phyloP scores from a whole-genome alignment of 2,113 vertebrate species.

The Ictidomys tridecemlineatus region DNA sequence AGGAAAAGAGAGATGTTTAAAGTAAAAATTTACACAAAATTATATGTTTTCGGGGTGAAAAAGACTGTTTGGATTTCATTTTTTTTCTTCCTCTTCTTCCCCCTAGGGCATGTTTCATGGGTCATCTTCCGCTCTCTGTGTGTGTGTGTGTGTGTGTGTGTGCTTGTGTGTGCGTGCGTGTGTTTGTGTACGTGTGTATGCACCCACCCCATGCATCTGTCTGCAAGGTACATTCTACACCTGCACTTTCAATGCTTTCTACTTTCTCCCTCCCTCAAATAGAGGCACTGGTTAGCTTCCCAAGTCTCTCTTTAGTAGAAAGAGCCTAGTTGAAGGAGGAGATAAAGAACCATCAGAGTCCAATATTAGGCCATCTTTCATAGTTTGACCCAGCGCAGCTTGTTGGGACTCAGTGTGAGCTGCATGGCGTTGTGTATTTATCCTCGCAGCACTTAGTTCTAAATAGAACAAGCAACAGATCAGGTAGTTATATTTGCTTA shows the following conservation, averaged over 20 bases:
- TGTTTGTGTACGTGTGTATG: not conserved
- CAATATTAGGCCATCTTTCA: not conserved
- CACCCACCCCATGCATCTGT: not conserved
- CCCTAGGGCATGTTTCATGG: constrained; percentile 82
- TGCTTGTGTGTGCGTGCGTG: not conserved
- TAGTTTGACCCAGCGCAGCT: not conserved
- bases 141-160: not conserved
- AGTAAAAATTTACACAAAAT: constrained; percentile 99
- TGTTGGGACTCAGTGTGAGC: not conserved
- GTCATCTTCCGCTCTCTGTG: constrained; percentile 53
- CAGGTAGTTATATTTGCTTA: constrained; percentile 10
- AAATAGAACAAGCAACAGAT: not conserved
- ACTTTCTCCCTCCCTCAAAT: not conserved
- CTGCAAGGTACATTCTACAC: not conserved
- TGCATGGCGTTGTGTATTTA: not conserved
- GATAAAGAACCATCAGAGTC: not conserved
- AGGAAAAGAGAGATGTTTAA: constrained; percentile 96
- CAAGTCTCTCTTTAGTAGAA: constrained; percentile 48
- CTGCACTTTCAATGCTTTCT: not conserved
- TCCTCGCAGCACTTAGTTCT: constrained; percentile 18
- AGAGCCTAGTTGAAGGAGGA: not conserved
- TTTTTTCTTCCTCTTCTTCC: constrained; percentile 83
- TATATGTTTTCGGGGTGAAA: constrained; percentile 95
- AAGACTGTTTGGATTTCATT: constrained; percentile 93
- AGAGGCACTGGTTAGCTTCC: not conserved